phyloP scores from a whole-genome alignment of 2,797 vertebrate genomes.

The Scolopax bukidnonensis region DNA sequence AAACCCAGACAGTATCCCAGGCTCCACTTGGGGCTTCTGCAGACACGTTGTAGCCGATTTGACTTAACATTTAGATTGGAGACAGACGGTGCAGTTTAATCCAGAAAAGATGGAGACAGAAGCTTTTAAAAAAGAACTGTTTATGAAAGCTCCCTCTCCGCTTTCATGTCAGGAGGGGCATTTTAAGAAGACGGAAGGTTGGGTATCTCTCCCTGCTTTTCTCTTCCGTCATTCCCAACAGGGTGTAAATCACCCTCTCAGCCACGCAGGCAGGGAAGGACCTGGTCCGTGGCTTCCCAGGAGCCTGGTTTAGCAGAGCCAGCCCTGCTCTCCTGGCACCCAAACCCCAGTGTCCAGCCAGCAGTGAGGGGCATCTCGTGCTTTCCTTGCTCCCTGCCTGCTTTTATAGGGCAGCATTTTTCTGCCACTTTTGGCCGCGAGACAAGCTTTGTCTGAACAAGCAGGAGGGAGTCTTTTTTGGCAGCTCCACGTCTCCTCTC shows the following conservation, averaged over 20 bases:
- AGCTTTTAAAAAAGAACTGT: background rate
- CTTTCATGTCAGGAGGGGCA: background rate
- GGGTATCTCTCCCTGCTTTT: background rate
- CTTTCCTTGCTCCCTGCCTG: background rate
- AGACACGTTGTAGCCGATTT: accelerated
- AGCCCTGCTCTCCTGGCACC: background rate
- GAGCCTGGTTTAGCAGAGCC: background rate
- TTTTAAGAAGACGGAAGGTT: background rate
- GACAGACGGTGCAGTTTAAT: background rate
- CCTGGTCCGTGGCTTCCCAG: background rate
- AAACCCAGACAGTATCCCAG: background rate
- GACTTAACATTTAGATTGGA: background rate
- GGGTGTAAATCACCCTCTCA: background rate
- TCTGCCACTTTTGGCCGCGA: background rate
- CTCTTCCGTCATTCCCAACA: background rate
- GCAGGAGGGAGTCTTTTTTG: conserved; percentile 30
- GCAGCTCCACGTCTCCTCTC: background rate
- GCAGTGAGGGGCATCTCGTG: background rate
- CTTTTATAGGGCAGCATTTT: conserved; percentile 29
- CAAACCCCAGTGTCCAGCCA: background rate
- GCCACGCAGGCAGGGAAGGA: accelerated
- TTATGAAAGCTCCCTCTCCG: background rate
- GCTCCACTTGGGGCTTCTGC: background rate
- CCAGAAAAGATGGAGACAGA: conserved; percentile 16
- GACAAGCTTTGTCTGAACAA: conserved; percentile 64